Conservation (phyloP, 2,888 invertebrate genomes). For the Crioceris asparagi region DNA sequence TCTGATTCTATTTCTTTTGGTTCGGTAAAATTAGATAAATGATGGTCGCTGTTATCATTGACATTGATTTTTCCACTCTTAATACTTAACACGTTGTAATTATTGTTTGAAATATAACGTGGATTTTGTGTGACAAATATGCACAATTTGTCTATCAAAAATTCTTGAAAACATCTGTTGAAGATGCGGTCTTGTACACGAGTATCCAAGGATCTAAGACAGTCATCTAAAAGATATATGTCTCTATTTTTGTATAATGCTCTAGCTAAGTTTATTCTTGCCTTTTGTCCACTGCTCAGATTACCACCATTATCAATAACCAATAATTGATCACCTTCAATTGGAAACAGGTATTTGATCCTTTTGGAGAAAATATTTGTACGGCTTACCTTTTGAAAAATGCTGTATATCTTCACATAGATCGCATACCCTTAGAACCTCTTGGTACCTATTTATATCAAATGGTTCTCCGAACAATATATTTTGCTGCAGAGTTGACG, state of each 20-base stretch:
- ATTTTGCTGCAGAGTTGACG: constrained; percentile 57
- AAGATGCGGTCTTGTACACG: constrained; percentile 61
- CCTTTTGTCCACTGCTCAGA: constrained; percentile 71
- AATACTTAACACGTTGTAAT: no score
- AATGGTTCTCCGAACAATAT: constrained; percentile 59
- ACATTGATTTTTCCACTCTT: neutral
- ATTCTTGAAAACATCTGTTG: constrained; percentile 41
- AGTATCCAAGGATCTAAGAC: constrained; percentile 68
- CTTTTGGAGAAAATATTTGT: neutral
- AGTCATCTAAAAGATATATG: constrained; percentile 67
- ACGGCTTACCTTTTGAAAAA: constrained; percentile 9
- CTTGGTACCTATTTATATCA: constrained; percentile 44
- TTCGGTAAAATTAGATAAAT: no score
- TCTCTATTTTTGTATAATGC: constrained; percentile 65
- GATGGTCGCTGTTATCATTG: neutral
- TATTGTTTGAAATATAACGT: constrained; percentile 2
- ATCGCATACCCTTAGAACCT: constrained; percentile 52
- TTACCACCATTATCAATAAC: constrained; percentile 71
- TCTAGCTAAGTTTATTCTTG: constrained; percentile 64
- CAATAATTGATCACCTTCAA: constrained; percentile 55
- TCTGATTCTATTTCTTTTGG: no score
- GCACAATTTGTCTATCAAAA: constrained; percentile 21
- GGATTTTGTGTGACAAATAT: constrained; percentile 21
- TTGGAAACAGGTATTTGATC: neutral
- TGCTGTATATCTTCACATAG: constrained; percentile 44